phyloP scores from a whole-genome alignment of 1,140 invertebrate species.

The Arion vulgaris region DNA sequence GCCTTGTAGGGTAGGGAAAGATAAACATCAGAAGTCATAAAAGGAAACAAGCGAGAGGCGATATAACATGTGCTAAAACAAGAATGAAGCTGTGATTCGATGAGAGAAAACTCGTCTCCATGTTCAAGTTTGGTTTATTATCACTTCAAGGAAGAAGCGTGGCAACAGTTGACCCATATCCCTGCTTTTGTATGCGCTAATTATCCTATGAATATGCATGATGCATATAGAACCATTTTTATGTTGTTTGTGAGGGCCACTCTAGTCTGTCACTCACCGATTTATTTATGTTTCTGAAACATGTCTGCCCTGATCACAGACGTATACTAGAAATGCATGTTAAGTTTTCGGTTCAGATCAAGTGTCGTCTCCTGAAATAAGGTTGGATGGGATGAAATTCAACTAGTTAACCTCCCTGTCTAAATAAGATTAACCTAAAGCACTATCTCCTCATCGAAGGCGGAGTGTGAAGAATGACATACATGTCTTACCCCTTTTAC shows the following conservation, averaged over 20 bases:
- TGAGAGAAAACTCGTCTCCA: not conserved
- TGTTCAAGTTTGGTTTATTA: conserved; percentile 4
- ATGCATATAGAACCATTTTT: not conserved
- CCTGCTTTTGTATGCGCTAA: not conserved
- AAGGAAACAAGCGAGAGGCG: not conserved
- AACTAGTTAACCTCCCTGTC: too few species aligned
- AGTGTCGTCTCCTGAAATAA: too few species aligned
- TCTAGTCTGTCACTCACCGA: not conserved
- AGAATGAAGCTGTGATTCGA: not conserved
- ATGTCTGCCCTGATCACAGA: not conserved
- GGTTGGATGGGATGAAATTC: too few species aligned
- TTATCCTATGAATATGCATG: conserved; percentile 6
- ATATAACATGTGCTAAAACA: not conserved
- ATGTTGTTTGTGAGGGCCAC: not conserved
- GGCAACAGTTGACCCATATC: not conserved
- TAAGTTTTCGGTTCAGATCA: too few species aligned
- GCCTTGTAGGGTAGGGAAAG: not conserved
- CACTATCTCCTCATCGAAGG: too few species aligned
- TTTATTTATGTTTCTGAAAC: not conserved
- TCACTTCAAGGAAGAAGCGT: not conserved
- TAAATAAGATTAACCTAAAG: too few species aligned
- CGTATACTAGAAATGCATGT: not conserved
- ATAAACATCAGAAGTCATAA: not conserved
- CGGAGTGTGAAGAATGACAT: too few species aligned
- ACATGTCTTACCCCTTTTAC: too few species aligned